phyloP scores from a whole-genome alignment of 1,140 invertebrate species.

The Dinothrombium tinctorium region DNA sequence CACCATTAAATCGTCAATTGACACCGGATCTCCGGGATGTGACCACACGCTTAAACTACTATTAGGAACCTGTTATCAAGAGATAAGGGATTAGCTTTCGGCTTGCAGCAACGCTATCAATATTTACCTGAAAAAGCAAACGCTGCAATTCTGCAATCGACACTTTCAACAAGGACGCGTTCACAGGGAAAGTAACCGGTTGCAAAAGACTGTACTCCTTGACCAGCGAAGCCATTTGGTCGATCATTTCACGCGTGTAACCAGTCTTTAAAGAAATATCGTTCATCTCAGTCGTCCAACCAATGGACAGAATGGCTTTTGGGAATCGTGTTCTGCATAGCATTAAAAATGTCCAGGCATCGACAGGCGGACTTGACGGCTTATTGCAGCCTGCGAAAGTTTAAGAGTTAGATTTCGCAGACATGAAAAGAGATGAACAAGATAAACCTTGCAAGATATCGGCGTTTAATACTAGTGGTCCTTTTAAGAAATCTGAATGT shows the following conservation, averaged over 20 bases:
- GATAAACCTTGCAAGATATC: conserved; percentile 45
- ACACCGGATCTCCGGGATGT: conserved; percentile 12
- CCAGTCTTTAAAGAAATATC: conserved; percentile 8
- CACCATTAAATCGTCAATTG: conserved; percentile 13
- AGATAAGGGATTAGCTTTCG: not conserved
- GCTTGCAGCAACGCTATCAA: not conserved
- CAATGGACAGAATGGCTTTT: conserved; percentile 44
- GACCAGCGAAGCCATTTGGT: conserved; percentile 41
- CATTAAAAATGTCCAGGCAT: conserved; percentile 37
- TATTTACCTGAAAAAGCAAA: conserved; percentile 15
- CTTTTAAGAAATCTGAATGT: conserved; percentile 12
- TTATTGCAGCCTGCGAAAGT: conserved; percentile 47
- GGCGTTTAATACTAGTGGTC: conserved; percentile 64
- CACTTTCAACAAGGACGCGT: conserved; percentile 41
- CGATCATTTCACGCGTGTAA: conserved; percentile 39
- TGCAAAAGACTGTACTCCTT: conserved; percentile 30
- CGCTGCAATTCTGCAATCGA: conserved; percentile 23
- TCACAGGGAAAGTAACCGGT: conserved; percentile 52
- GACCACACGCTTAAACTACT: conserved; percentile 15
- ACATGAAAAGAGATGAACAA: not conserved
- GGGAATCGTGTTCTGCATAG: conserved; percentile 31
- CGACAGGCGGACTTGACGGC: conserved; percentile 33
- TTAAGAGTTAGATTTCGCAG: not conserved
- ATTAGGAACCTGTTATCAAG: conserved; percentile 13
- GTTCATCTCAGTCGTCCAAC: conserved; percentile 51